Conservation (phyloP, 2,888 invertebrate genomes). For the Cryptus armator region DNA sequence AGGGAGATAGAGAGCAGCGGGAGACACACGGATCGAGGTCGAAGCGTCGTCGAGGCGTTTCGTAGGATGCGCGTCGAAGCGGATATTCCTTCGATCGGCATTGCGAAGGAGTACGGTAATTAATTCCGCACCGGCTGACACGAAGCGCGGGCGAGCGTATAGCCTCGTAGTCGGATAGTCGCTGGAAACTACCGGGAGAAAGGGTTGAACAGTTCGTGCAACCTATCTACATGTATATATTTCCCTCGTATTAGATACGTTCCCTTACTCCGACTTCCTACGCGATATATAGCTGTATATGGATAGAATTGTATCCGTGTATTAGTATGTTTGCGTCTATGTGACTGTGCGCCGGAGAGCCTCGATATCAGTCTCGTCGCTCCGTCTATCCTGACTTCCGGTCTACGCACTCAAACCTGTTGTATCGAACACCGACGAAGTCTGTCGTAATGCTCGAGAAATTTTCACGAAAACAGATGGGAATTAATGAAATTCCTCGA, state of each 20-base stretch:
- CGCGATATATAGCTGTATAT: not conserved
- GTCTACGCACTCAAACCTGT: not conserved
- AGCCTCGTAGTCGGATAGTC: slow-evolving; percentile 30
- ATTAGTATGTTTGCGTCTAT: not conserved
- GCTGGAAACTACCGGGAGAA: slow-evolving; percentile 23
- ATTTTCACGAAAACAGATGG: not conserved
- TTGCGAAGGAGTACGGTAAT: slow-evolving; percentile 75
- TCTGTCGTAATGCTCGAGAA: not conserved
- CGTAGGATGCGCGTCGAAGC: slow-evolving; percentile 69
- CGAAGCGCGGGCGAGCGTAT: slow-evolving; percentile 57
- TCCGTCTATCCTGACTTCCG: slow-evolving; percentile 21
- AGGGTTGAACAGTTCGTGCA: slow-evolving; percentile 53
- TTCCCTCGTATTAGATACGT: slow-evolving; percentile 51
- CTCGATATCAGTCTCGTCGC: too few species aligned
- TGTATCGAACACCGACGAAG: slow-evolving; percentile 1
- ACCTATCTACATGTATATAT: slow-evolving; percentile 19
- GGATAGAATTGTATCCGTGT: too few species aligned
- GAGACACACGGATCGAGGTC: slow-evolving; percentile 58
- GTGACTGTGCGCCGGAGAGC: too few species aligned
- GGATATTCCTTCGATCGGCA: slow-evolving; percentile 73
- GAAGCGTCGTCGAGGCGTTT: slow-evolving; percentile 56
- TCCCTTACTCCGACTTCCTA: slow-evolving; percentile 17
- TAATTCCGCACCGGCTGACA: slow-evolving; percentile 72
- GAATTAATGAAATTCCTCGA: slow-evolving; percentile 3
- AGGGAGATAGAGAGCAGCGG: slow-evolving; percentile 33